These are phyloP conservation scores for Erebia palarica DNA, from an alignment of 2,888 invertebrate genomes.

Conservation along the genomic window DNA sequence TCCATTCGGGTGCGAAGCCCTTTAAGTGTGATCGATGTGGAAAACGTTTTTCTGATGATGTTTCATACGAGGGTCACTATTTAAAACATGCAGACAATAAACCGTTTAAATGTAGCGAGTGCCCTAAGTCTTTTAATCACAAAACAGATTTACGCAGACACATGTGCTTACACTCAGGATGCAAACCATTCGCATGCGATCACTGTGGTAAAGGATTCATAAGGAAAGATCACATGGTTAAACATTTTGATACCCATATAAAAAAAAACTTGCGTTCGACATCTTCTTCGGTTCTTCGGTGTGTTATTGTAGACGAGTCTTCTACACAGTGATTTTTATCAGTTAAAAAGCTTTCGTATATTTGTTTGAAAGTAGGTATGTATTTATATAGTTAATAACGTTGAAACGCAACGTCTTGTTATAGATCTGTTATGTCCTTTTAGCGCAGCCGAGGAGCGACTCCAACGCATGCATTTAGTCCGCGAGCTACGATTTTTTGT, in stretches of 20 bases:
- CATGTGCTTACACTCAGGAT: constrained; percentile 93
- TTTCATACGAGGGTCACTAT: constrained; percentile 87
- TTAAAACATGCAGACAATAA: constrained; percentile 91
- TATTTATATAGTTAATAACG: constrained; percentile 48
- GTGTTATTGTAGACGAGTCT: constrained; percentile 37
- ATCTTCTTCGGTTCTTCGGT: constrained; percentile 53
- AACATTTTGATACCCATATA: constrained; percentile 91
- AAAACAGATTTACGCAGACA: constrained; percentile 94
- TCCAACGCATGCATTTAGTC: constrained; percentile 62
- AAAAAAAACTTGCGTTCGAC: constrained; percentile 79
- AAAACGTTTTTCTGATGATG: constrained; percentile 89
- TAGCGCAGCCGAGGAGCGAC: constrained; percentile 46
- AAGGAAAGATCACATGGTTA: constrained; percentile 95
- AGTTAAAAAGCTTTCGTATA: constrained; percentile 43
- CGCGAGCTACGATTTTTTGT: constrained; percentile 67
- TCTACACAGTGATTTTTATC: constrained; percentile 62
- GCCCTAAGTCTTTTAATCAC: constrained; percentile 95
- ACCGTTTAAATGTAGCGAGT: constrained; percentile 92
- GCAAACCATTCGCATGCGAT: constrained; percentile 91
- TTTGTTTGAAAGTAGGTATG: constrained; percentile 44
- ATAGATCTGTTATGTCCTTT: constrained; percentile 46
- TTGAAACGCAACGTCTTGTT: constrained; percentile 47
- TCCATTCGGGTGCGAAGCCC: constrained; percentile 93
- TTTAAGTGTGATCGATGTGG: constrained; percentile 93
- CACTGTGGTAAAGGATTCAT: constrained; percentile 94